Percentiles rank a stretch among this genome's conserved stretches.
Conservation (phyloP, 2,797 vertebrate species). For the Sebastes steindachneri region DNA sequence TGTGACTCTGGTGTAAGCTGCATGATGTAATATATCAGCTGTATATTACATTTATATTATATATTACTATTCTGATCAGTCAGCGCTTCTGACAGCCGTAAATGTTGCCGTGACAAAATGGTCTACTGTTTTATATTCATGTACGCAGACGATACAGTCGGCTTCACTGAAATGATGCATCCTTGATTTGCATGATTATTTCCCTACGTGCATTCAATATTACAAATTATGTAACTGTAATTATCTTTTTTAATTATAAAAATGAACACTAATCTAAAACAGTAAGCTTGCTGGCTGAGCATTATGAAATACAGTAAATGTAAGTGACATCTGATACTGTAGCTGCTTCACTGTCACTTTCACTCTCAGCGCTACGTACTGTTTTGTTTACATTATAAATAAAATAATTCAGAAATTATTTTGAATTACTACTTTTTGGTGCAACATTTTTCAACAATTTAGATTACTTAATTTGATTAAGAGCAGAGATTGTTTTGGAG, state of each 20-base stretch:
- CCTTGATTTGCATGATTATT: background rate
- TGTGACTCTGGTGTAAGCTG: background rate
- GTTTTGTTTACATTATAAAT: background rate
- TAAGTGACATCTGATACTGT: background rate
- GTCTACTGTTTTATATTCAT: background rate
- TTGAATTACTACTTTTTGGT: background rate
- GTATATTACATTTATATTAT: background rate
- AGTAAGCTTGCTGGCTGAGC: background rate
- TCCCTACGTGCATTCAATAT: accelerated
- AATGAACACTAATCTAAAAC: background rate
- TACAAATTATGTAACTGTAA: background rate
- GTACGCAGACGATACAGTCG: background rate
- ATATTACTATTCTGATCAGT: background rate
- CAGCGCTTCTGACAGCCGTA: background rate
- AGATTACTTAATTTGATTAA: background rate
- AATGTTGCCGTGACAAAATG: background rate
- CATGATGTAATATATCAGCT: background rate
- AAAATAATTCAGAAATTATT: background rate
- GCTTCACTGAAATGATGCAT: background rate
- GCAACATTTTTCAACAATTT: background rate
- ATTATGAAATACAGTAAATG: constrained; percentile 1
- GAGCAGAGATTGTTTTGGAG: background rate
- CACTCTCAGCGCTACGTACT: background rate
- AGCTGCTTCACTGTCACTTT: constrained; percentile 22
- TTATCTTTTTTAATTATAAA: background rate